Base-by-base conservation (phyloP, 1,140 invertebrate species). In the Dendroctonus valens region DNA sequence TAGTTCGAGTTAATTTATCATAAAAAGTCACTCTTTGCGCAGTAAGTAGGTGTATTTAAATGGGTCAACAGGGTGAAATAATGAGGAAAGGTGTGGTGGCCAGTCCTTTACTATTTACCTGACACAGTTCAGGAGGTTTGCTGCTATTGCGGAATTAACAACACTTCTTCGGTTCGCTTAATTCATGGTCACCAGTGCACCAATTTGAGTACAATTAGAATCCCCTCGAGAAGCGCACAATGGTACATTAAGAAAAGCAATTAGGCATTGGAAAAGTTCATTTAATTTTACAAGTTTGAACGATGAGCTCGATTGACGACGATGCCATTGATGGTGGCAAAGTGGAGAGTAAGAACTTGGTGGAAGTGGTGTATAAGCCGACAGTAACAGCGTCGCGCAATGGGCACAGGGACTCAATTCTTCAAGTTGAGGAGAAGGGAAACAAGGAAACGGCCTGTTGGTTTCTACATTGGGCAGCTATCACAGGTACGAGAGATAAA, bases 391-490 rank as follows among this genome's bases (percentile, higher is more conserved):
- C 39, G n/a, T 11, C 50, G 7, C 26, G 39, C 6, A 55, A 64
- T 54, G 53, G 46, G 41, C 50, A 40, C n/a, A 15, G 38, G 11
- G 37, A 54, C 7, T 42, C 8, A 7, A 7, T 63, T n/a, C n/a
- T 54, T 52, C 38, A 53, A 53, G 12, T 3, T 41, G 15, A 11
- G 5, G 8, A 41, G 8, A 50, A 50, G 39, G 46, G 12, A 7
- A 38, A 9, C 9, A 60, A 7, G 37, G 62, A 65, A 38, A 39
- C n/a, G 6, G 62, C 62, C 4, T 65, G 62, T 54, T 65, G 62
- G 62, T 65, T 58, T 58, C 40, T 65, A 12, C 62, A 65, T 50
- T 65, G 62, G 62, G 62, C 62, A 40, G 62, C 62, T 12, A 54
- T 65, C 14, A 65, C 62, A 57, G 62, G 62, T 65, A 64, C 53